These are phyloP conservation scores for Antechinus stuartii DNA, from an alignment of 2,113 vertebrate genomes.

Conservation along the genomic window DNA sequence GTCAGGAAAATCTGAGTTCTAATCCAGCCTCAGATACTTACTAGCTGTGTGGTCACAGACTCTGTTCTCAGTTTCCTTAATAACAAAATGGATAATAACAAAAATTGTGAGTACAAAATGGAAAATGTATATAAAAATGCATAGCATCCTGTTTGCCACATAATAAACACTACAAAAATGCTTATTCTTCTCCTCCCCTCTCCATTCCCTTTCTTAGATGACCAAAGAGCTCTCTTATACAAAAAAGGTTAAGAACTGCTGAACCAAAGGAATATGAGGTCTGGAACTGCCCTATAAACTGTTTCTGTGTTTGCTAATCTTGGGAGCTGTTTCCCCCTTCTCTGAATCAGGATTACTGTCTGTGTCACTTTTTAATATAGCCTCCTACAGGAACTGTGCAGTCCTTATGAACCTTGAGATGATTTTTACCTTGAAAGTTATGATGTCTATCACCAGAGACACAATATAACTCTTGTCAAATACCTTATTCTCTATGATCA, in stretches of 20 bases:
- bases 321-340: neutral
- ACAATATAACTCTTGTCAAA: neutral
- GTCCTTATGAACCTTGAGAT: neutral
- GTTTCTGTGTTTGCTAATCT: neutral
- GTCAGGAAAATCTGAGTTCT: neutral
- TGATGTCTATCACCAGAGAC: neutral
- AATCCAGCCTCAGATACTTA: neutral
- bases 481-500: neutral
- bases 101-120: neutral
- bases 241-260: neutral
- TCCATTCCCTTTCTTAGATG: neutral
- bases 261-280: neutral
- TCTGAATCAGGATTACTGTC: neutral
- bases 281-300: neutral
- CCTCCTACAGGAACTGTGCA: neutral
- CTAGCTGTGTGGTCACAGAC: neutral
- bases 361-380: neutral
- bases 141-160: neutral
- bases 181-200: neutral
- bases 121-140: neutral
- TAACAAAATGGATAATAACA: neutral
- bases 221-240: neutral
- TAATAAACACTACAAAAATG: neutral
- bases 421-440: conserved; percentile 18
- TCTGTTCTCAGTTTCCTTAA: neutral